These are phyloP conservation scores for Seriola aureovittata DNA, from an alignment of 2,113 vertebrate genomes.

Conservation along the genomic window DNA sequence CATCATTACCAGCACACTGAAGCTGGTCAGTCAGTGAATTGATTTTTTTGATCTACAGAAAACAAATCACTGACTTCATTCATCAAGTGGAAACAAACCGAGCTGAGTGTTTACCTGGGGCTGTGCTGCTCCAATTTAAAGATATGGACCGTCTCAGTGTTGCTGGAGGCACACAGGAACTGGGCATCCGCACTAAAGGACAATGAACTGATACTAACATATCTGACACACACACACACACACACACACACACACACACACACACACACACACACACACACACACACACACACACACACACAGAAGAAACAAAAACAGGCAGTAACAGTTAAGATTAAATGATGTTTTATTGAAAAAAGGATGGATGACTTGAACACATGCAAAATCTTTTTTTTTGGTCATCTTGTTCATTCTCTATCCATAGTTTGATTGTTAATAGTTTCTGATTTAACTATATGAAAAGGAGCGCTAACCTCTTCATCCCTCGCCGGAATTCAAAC, in stretches of 20 bases:
- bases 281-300: not conserved
- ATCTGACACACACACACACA: slow-evolving; percentile 82
- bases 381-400: not conserved
- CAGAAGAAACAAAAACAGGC: not conserved
- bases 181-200: slow-evolving; percentile 95
- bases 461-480: slow-evolving; percentile 89
- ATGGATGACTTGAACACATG: not conserved
- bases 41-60: not conserved
- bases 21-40: not conserved
- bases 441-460: not conserved
- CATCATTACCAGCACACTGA: not conserved
- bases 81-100: not conserved
- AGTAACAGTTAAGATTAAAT: not conserved
- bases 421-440: not conserved
- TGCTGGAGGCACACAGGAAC: slow-evolving; percentile 96
- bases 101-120: slow-evolving; percentile 82
- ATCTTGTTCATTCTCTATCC: not conserved
- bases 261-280: not conserved
- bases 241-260: not conserved
- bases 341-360: not conserved
- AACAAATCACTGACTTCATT: not conserved
- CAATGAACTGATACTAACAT: slow-evolving; percentile 94
- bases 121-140: slow-evolving; percentile 94
- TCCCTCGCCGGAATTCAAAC: slow-evolving; percentile 94
- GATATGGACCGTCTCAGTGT: slow-evolving; percentile 96